Base-by-base conservation (phyloP, 2,888 invertebrate species). In the Apomyelois bistriatella region DNA sequence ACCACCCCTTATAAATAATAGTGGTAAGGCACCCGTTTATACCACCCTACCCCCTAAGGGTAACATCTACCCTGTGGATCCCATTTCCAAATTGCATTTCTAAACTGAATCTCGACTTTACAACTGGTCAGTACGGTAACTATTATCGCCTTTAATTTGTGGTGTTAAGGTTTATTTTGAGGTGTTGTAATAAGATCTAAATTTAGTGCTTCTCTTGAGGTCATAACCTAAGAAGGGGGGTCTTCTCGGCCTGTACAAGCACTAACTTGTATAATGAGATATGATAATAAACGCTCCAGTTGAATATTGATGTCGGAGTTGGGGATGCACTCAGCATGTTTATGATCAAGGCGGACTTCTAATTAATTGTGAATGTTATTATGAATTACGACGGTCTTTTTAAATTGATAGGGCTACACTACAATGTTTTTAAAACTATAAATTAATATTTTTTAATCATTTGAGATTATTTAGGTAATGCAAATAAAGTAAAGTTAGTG, bases 251-350 rank as follows among this genome's bases (percentile, higher is more conserved):
- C 79, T 82, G 76, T 80, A 79, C 81, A 79, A 86, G 86, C 86
- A 86, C 89, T 90, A 90, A 90, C 89, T 90, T 80, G 87, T 85
- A 90, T 90, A 90, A 90, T 90, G 90, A 90, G 89, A 90, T 90
- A 90, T 89, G 90, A 89, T 90, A 90, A 90, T 89, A 90, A 89
- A 89, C 82, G 88, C 81, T 81, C 74, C 77, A 74, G 75, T 82
- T 82, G 89, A 90, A 90, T 89, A 90, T 90, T 90, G 89, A 90
- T 89, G 88, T 76, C 75, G 77, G 81, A 89, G 85, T 87, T 86
- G 79, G 79, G 78, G 81, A 82, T 87, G 87, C 85, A 85, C 77
- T 85, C 72, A 72, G 71, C 74, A 70, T 80, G 79, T 82, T 83
- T 80, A 84, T 75, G 72, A 74, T 67, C 63, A 60, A 51, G 66